phyloP scores from a whole-genome alignment of 2,888 invertebrate genomes.

The Caenorhabditis sp. region DNA sequence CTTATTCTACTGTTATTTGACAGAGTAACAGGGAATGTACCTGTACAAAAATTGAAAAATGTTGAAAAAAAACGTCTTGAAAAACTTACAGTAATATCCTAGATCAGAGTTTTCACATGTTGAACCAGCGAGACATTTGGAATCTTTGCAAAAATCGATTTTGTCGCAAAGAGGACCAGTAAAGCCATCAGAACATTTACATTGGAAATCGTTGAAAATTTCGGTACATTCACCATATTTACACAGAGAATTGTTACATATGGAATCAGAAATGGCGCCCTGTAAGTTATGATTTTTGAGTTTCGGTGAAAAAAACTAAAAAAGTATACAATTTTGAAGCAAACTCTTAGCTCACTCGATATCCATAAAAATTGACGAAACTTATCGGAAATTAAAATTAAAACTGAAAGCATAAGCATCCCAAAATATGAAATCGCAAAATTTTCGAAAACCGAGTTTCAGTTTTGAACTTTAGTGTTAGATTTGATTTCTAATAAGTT shows the following conservation, averaged over 20 bases:
- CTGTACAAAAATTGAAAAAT: slow-evolving; percentile 8
- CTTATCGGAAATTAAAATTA: too few relatives aligned
- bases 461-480: too few relatives aligned
- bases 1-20: slow-evolving; percentile 41
- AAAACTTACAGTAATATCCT: slow-evolving; percentile 59
- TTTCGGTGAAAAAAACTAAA: too few relatives aligned
- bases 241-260: slow-evolving; percentile 76
- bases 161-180: slow-evolving; percentile 53
- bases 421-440: too few relatives aligned
- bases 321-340: too few relatives aligned
- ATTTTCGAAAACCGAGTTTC: too few relatives aligned
- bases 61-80: neutral
- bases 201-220: slow-evolving; percentile 77
- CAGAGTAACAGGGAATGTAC: slow-evolving; percentile 53
- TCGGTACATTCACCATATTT: slow-evolving; percentile 88
- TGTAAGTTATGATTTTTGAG: too few relatives aligned
- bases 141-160: slow-evolving; percentile 56
- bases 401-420: too few relatives aligned
- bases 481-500: too few relatives aligned
- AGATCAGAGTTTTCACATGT: slow-evolving; percentile 55
- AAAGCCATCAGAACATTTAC: slow-evolving; percentile 59
- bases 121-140: slow-evolving; percentile 52
- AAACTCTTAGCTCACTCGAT: too few relatives aligned
- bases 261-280: slow-evolving; percentile 66
- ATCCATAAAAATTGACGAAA: too few relatives aligned